These are phyloP conservation scores for Carabus problematicus DNA, from an alignment of 2,888 invertebrate species.

Conservation along the genomic window DNA sequence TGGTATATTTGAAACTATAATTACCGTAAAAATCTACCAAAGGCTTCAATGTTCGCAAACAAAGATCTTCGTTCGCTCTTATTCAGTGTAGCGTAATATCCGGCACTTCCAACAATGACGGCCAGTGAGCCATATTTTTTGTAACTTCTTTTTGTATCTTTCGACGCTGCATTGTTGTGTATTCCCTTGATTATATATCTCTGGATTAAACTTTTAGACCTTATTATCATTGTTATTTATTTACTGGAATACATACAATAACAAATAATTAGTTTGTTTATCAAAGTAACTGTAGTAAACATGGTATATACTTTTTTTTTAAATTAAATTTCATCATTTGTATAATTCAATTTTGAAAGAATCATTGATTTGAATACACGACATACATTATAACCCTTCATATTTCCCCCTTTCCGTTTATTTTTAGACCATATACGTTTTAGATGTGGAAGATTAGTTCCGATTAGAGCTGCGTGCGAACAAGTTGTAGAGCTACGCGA, in stretches of 20 bases:
- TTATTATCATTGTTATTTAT: constrained; percentile 7
- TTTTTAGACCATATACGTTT: constrained; percentile 4
- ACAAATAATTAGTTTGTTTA: too few species aligned
- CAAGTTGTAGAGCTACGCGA: constrained; percentile 4
- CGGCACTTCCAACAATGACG: constrained; percentile 13
- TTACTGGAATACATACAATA: too few species aligned
- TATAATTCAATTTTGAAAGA: not conserved
- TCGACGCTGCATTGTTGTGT: not conserved
- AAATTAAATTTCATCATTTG: not conserved
- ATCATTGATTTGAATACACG: not conserved
- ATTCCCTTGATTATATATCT: constrained; percentile 21
- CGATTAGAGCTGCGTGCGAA: constrained; percentile 5
- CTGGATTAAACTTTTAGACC: constrained; percentile 9
- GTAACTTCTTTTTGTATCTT: constrained; percentile 15
- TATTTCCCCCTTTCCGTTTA: not conserved
- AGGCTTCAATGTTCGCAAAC: constrained; percentile 38
- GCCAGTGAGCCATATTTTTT: constrained; percentile 28
- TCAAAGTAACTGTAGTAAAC: too few species aligned
- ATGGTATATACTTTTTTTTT: not conserved
- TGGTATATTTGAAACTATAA: not conserved
- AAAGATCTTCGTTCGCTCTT: constrained; percentile 16
- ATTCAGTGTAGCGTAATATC: constrained; percentile 28
- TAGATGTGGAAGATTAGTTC: constrained; percentile 4
- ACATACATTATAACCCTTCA: not conserved
- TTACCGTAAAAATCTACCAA: constrained; percentile 47